Percentiles rank a stretch among this genome's conserved stretches.
These are phyloP conservation scores for Dermatemys mawii DNA, from an alignment of 2,113 vertebrate genomes.

Conservation along the genomic window DNA sequence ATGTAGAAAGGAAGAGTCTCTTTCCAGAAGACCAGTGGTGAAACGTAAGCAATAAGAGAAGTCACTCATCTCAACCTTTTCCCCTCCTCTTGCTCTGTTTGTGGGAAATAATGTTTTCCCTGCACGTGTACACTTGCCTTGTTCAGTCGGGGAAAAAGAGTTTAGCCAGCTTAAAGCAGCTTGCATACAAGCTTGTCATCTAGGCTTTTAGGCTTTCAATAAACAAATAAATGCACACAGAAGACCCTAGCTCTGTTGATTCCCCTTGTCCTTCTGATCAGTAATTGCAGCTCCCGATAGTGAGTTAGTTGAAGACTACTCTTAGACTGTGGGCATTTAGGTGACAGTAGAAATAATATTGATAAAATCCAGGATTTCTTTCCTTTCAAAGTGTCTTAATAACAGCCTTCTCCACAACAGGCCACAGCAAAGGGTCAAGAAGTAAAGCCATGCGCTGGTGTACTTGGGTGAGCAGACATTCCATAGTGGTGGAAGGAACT, in stretches of 20 bases:
- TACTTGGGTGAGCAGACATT: accelerated
- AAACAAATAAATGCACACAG: not conserved
- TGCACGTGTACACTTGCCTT: not conserved
- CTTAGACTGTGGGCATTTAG: not conserved
- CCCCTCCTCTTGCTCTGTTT: not conserved
- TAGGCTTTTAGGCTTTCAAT: not conserved
- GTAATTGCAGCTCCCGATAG: not conserved
- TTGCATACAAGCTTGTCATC: no score
- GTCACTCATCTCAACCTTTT: not conserved
- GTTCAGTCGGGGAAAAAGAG: not conserved
- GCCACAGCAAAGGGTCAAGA: not conserved
- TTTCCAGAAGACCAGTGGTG: not conserved
- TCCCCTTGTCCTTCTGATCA: not conserved
- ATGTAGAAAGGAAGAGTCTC: not conserved
- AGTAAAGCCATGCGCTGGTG: accelerated
- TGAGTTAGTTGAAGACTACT: not conserved
- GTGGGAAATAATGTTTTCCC: not conserved
- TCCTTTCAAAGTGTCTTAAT: not conserved
- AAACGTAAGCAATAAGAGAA: not conserved
- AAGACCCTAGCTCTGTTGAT: not conserved
- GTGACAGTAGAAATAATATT: not conserved
- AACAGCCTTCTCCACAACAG: not conserved
- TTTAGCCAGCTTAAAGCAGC: not conserved
- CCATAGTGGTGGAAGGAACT: accelerated
- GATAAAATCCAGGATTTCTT: not conserved